Evolutionary conservation across 37 sponge, comb jelly and placozoan genomes (phyloP).

Genomic region (Agelas oroides): DNA sequence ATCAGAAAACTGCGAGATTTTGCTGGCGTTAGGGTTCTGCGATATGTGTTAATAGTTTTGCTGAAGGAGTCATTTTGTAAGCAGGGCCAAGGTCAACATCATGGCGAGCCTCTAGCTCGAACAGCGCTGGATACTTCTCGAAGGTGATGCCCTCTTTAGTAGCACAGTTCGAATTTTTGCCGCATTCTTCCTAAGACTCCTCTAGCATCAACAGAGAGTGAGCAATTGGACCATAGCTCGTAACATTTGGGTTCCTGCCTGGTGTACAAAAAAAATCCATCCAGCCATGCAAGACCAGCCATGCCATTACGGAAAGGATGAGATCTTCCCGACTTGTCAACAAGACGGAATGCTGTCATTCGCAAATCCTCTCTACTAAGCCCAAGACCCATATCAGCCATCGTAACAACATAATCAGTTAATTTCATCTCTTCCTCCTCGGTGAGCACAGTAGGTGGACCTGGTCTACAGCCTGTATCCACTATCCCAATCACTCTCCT

Average conservation of each 20-base stretch:
- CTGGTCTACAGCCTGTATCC: too few species aligned
- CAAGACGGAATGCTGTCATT: too few species aligned
- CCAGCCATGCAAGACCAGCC: too few species aligned
- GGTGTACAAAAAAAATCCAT: too few species aligned
- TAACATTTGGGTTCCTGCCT: conserved; percentile 24
- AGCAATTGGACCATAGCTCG: conserved; percentile 52
- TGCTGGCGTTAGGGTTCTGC: conserved; percentile 33
- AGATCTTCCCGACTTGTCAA: too few species aligned
- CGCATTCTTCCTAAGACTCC: conserved; percentile 28
- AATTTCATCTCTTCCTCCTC: too few species aligned
- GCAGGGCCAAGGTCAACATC: conserved; percentile 50
- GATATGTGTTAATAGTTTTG: conserved; percentile 31
- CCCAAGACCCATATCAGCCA: too few species aligned
- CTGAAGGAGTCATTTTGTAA: conserved; percentile 43
- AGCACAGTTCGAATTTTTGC: conserved; percentile 54
- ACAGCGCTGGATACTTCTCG: conserved; percentile 24
- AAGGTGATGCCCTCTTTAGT: conserved; percentile 66
- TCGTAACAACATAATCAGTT: too few species aligned
- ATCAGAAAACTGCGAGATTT: conserved; percentile 45
- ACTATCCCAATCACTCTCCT: too few species aligned
- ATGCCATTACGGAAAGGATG: too few species aligned
- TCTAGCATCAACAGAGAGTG: conserved; percentile 32
- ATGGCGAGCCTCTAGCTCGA: conserved; percentile 50
- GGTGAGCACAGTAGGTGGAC: too few species aligned
- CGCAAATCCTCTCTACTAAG: too few species aligned